Base-by-base conservation (phyloP, 1,140 invertebrate genomes). In the Drosophila neocordata region DNA sequence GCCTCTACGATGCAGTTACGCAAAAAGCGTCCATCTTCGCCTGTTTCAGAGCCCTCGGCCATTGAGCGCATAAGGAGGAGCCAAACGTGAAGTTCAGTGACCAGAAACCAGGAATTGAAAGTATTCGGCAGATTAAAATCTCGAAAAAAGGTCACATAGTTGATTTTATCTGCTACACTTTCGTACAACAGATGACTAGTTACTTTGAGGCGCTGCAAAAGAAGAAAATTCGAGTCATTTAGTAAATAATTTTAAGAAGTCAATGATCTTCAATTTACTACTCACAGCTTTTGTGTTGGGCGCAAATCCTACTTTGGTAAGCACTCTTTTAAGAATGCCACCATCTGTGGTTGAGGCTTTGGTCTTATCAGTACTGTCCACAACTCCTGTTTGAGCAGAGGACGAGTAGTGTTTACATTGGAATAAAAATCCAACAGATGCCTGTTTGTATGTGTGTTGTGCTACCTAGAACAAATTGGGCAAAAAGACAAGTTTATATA, bases 1-100 rank as follows among this genome's bases (percentile, higher is more conserved):
- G 95, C 94, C 92, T 95, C 94, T 13, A 97, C 93, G 13, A 97
- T 92, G 79, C 92, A 91, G 92, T 97, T 96, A 76, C 96, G 93
- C n/a, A 96, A 81, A 77, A 93, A 92, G 76, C 93, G 90, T 3
- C 97, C 97, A 81, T 95, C 92, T 37, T 95, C 93, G 15, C 93
- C 93, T 1, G 81, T 76, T 44, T 92, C 91, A 0, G 91, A 77
- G 72, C 94, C 95, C 92, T 97, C 95, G 22, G 95, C 94, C 95
- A 97, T 97, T 5, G 94, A 93, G 48, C 96, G 93, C 12, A 95
- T 93, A 85, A 95, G 92, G 7, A 97, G 74, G 92, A 97, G 94
- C 97, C 97, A 98, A 1, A 97, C 93, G 91, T 98, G 96, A 13
- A 97, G 91, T 91, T 97, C 96, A 1, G 95, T 96, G 2, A 97